Base-by-base conservation (phyloP, 2,113 vertebrate genomes). In the Bujurquina vittata region DNA sequence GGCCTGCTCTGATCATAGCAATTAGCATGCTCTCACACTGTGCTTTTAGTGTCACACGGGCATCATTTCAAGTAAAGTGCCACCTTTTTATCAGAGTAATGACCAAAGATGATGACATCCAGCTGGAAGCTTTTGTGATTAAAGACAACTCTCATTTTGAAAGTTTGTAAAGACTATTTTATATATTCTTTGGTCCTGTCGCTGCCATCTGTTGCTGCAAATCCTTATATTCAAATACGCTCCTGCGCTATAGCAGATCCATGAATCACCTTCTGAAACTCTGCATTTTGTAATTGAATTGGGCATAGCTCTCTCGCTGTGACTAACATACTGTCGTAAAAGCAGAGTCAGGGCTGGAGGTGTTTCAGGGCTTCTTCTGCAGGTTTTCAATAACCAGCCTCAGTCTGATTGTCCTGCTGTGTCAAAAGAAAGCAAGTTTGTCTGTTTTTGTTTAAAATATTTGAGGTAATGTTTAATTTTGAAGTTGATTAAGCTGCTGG, bases 21-120 rank as follows among this genome's bases (percentile, higher is more conserved):
- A 88, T 88, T 54, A 77, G 54, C 29, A 4, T 6, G 4, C 10
- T 74, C 23, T 77, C 26, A 57, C 11, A 17, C n/a, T 79, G 31
- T 79, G 58, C 80, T 84, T 87, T 81, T 80, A 69, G 26, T 77
- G 78, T 84, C 84, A 69, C 26, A 22, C 3, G 15, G 60, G 18
- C 22, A 31, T 74, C 10, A 58, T 61, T 75, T 46, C 3, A 20
- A 76, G 33, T 60, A 10, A 83, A 76, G 63, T 73, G 77, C 61
- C 69, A 77, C 23, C 15, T 54, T 87, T 76, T 76, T 72, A 54
- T 75, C 61, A 1, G 15, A 35, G 29, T 74, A 85, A 73, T 81
- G 40, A 81, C 29, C 26, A 12, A 55, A 26, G 20, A 33, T 17
- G 35, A 35, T 49, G 79, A 77, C 67, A 59, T 65, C 37, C 9